Base-by-base conservation (phyloP, 2,888 invertebrate species). In the Steinernema scapterisci region DNA sequence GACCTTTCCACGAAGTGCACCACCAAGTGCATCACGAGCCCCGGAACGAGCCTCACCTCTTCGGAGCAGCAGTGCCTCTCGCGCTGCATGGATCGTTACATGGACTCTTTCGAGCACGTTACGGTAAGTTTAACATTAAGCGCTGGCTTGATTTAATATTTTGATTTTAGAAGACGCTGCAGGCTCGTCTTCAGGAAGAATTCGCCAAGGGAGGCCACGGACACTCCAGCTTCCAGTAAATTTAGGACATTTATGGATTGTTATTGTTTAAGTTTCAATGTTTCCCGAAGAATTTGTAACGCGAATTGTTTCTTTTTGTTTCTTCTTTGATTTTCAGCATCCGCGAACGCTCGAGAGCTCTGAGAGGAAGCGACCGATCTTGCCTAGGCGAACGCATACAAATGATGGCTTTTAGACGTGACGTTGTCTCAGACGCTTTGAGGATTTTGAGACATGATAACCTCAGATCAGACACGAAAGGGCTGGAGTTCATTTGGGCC, bases 101-200 rank as follows among this genome's bases (percentile, higher is more conserved):
- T 78, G 19, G 78, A 77, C 7, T 46, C 72, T 45, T 77, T 73
- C 76, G 73, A 78, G 46, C 43, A 31, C 1, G 70, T 45, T 70
- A 38, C 31, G 54, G 27, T 74, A n/a, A 16, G 70, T 25, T 71
- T 16, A 7, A 23, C n/a, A n/a, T n/a, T 19, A 25, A 44, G 9
- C 19, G 16, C 44, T 19, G 23, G 9, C 13, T 48, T 48, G 1
- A 19, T 48, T 70, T 16, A 74, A 70, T 95, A 92, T 97, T 94
- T 90, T 90, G 95, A 73, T 94, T 97, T 13, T 94, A 95, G 13
- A 92, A 93, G 89, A 92, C 95, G 0, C 96, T 96, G 88, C 92
- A 93, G 77, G 91, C 91, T 88, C 91, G 96, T 87, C 91, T 97
- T 84, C 93, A 94, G 88, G 91, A 92, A 81, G 96, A 96, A 89